phyloP scores from a whole-genome alignment of 2,113 vertebrate genomes.

The Thinocorus orbignyianus region DNA sequence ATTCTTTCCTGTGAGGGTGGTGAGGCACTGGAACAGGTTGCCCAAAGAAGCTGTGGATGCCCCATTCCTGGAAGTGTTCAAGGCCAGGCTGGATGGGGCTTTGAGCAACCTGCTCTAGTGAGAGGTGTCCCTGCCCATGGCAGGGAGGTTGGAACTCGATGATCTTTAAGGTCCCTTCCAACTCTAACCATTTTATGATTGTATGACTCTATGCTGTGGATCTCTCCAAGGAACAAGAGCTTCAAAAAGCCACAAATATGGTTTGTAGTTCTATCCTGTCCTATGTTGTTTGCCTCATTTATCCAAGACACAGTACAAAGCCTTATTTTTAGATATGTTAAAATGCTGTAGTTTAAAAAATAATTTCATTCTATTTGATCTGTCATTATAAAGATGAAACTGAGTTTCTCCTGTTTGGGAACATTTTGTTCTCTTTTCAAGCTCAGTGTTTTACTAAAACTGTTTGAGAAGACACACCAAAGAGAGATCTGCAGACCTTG shows the following conservation, averaged over 20 bases:
- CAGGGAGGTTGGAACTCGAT: no score
- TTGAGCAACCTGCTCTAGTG: no score
- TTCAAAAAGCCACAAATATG: not conserved
- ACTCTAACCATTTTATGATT: no score
- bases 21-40: no score
- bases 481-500: not conserved
- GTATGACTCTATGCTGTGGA: not conserved
- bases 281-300: not conserved
- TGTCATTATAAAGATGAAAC: constrained; percentile 22
- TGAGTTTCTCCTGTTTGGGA: not conserved
- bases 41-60: no score
- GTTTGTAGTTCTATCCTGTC: not conserved
- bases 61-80: no score
- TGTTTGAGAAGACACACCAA: not conserved
- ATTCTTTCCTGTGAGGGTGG: no score
- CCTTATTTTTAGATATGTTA: not conserved
- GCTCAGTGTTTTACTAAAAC: not conserved
- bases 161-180: no score
- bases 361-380: not conserved
- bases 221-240: not conserved
- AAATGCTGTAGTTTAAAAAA: not conserved
- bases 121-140: no score
- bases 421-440: not conserved
- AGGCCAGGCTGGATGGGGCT: no score
- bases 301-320: not conserved